Evolutionary conservation across 2,888 invertebrate genomes (phyloP), one percentile per base, ranked within the genome.

Genomic region (Aphrophora alni): DNA sequence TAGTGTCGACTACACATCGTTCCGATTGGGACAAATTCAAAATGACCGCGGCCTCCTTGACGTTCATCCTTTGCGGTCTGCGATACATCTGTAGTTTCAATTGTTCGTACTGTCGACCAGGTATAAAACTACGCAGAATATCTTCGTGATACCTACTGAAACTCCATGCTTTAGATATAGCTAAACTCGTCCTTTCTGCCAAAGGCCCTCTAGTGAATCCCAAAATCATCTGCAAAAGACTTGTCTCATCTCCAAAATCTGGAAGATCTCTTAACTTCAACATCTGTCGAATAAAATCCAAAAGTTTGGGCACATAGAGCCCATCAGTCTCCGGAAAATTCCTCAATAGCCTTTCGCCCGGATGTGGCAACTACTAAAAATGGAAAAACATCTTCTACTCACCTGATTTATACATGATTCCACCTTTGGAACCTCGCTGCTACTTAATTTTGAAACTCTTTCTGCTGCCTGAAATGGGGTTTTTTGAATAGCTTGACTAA

Each of bases 271-370:
- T 75, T 25, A 75, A 24, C 24, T 21, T 33, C 21, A 75, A 25
- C 1, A 24, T 14, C 12, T 26, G n/a, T 12, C 10, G n/a, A 12
- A 75, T n/a, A 38, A 38, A 75, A 1, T 75, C 25, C 12, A 75
- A 44, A 26, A 75, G 21, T 5, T n/a, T 75, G 1, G 38, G 24
- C 25, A 75, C 38, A 10, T 38, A n/a, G 10, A 75, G 44, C 5
- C 75, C 75, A 75, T 75, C 38, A 8, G 75, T 75, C n/a, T 38
- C 38, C 26, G 75, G 33, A 4, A 75, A 26, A 10, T 24, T 38
- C n/a, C 25, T 44, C 25, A 75, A 21, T 17, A 75, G 8, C n/a
- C 38, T n/a, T 1, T 44, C 75, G 21, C 21, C 25, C 14, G 75
- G 75, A 38, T 75, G 28, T n/a, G 75, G 33, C 10, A 75, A 70